A percentile compares a stretch with the other conserved stretches of the same genome.
phyloP scores from a whole-genome alignment of 2,797 vertebrate genomes.

The Parotocinclus haroldoi region DNA sequence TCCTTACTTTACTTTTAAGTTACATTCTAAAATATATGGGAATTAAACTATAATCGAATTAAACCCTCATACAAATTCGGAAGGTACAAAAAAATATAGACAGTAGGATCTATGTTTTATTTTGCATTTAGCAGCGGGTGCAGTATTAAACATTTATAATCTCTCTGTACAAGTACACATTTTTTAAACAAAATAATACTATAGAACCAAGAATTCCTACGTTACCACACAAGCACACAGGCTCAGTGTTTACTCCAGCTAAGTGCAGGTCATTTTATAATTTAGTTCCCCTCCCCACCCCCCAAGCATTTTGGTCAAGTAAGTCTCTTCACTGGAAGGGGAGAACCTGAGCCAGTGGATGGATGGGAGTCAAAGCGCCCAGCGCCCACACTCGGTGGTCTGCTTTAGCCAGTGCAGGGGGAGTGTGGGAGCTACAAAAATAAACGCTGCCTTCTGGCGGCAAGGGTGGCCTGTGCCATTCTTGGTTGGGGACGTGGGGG shows the following conservation, averaged over 20 bases:
- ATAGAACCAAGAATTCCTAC: slow-evolving; percentile 30
- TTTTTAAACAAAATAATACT: too few relatives aligned
- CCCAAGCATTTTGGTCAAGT: slow-evolving; percentile 48
- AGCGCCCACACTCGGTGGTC: slow-evolving; percentile 84
- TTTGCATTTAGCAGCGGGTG: too few relatives aligned
- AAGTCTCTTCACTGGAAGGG: slow-evolving; percentile 60
- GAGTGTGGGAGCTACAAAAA: slow-evolving; percentile 86
- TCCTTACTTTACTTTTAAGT: too few relatives aligned
- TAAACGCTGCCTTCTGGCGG: slow-evolving; percentile 91
- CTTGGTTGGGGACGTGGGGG: slow-evolving; percentile 73
- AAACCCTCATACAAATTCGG: too few relatives aligned
- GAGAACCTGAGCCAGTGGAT: slow-evolving; percentile 51
- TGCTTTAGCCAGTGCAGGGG: slow-evolving; percentile 68
- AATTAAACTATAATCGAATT: too few relatives aligned
- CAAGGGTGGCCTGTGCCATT: slow-evolving; percentile 95
- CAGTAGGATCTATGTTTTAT: too few relatives aligned
- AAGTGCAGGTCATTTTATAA: slow-evolving; percentile 65
- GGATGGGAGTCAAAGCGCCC: slow-evolving; percentile 44
- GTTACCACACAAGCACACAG: slow-evolving; percentile 57
- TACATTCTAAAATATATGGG: too few relatives aligned
- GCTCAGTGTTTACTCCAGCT: slow-evolving; percentile 63
- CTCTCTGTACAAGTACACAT: too few relatives aligned
- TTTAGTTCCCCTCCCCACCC: slow-evolving; percentile 51
- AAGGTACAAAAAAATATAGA: too few relatives aligned
- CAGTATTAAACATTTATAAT: too few relatives aligned